Conservation (phyloP, 2,797 vertebrate genomes). For the Valencia hispanica region DNA sequence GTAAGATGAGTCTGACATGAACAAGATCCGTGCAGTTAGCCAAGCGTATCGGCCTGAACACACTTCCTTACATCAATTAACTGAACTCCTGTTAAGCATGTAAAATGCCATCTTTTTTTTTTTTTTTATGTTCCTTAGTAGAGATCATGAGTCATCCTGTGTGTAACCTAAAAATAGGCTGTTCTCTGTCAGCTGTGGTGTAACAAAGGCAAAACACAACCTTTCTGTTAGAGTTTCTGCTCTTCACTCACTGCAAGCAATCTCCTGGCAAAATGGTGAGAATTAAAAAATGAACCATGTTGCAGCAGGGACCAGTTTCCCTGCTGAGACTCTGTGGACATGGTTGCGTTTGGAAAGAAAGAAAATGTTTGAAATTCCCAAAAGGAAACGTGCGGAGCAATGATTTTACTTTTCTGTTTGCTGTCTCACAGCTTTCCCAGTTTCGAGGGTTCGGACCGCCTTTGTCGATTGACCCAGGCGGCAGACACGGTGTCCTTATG, state of each 20-base stretch:
- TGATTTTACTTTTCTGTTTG: not conserved
- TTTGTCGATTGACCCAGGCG: constrained; percentile 9
- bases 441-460: constrained; percentile 6
- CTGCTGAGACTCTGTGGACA: constrained; percentile 49
- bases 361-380: not conserved
- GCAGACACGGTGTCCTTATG: constrained; percentile 20
- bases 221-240: not conserved
- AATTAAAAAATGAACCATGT: constrained; percentile 55
- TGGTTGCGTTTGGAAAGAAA: constrained; percentile 1
- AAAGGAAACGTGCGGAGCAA: constrained; percentile 7
- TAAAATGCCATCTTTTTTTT: not conserved
- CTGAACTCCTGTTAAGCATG: not conserved
- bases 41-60: constrained; percentile 22
- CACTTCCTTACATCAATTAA: constrained; percentile 6
- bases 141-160: constrained; percentile 3
- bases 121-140: constrained; percentile 1
- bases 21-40: constrained; percentile 46
- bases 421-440: constrained; percentile 14
- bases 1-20: constrained; percentile 49
- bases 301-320: constrained; percentile 30
- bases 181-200: not conserved
- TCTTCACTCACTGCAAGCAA: constrained; percentile 32
- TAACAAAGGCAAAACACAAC: constrained; percentile 2
- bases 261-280: constrained; percentile 51
- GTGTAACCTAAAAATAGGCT: constrained; percentile 3